Evolutionary conservation across 2,797 vertebrate genomes (phyloP).

Genomic region (Argya squamiceps): DNA sequence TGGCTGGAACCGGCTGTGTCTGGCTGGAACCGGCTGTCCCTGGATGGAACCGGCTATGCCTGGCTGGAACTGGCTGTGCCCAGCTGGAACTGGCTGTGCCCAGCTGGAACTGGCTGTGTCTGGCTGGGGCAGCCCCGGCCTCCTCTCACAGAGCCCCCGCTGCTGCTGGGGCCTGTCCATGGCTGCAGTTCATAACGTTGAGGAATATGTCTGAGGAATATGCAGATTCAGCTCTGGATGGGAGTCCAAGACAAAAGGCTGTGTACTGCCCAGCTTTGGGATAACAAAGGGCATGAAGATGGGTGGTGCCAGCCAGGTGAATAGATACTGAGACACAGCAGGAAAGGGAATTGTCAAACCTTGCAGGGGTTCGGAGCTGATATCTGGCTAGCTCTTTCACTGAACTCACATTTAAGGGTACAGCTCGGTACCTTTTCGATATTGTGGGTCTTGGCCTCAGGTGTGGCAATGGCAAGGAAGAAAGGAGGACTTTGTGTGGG

Average conservation of each 20-base stretch:
- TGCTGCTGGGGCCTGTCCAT: accelerated
- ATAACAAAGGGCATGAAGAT: background rate
- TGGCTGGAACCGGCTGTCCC: background rate
- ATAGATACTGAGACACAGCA: background rate
- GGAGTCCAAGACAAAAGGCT: background rate
- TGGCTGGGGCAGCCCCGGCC: accelerated
- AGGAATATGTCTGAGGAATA: background rate
- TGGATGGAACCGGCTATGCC: background rate
- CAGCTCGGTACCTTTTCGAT: no score
- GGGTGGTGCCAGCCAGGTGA: background rate
- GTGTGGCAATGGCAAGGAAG: no score
- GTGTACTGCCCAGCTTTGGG: background rate
- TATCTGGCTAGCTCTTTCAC: no score
- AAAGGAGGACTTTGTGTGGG: no score
- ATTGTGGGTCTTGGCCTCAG: no score
- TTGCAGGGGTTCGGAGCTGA: no score
- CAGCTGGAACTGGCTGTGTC: background rate
- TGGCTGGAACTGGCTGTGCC: background rate
- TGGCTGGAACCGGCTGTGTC: accelerated
- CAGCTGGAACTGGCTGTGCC: accelerated
- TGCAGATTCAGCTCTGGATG: background rate
- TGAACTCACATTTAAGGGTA: no score
- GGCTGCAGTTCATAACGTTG: accelerated
- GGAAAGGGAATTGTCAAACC: background rate
- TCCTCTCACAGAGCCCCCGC: accelerated